A percentile compares a stretch with the other conserved stretches of the same genome.
Conservation (phyloP, 2,797 vertebrate genomes). For the Tangara arthus region DNA sequence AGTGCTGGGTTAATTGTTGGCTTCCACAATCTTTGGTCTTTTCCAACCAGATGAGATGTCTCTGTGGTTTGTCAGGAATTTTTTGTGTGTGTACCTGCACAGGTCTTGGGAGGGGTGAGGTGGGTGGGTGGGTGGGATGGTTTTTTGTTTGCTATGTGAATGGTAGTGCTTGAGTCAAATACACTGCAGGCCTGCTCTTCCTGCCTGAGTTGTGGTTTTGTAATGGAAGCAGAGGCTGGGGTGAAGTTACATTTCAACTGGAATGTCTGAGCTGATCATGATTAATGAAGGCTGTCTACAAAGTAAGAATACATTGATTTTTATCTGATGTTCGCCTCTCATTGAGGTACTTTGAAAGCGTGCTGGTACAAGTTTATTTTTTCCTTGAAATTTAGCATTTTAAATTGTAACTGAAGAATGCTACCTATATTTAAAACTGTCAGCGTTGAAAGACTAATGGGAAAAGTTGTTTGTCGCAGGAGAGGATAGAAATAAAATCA, state of each 20-base stretch:
- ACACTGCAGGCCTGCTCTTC: not conserved
- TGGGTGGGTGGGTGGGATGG: not conserved
- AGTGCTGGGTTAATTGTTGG: not conserved
- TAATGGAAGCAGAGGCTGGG: not conserved
- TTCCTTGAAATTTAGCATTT: not conserved
- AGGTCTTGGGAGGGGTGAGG: not conserved
- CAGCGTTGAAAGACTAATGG: not conserved
- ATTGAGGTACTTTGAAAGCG: not conserved
- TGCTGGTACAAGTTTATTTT: not conserved
- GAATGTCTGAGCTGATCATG: not conserved
- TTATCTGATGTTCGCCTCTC: not conserved
- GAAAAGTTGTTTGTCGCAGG: not conserved
- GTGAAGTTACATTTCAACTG: not conserved
- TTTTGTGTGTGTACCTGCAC: not conserved
- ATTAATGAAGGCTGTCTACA: not conserved
- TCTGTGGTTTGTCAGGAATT: not conserved
- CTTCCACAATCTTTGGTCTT: not conserved
- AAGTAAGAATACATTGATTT: not conserved
- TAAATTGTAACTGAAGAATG: not conserved
- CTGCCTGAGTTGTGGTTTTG: not conserved
- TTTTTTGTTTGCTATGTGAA: not conserved
- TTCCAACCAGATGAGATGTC: not conserved
- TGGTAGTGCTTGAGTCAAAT: not conserved
- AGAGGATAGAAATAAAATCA: not conserved
- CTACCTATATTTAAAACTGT: conserved; percentile 1